A percentile compares a stretch with the other conserved stretches of the same genome.
These are phyloP conservation scores for Drosophila kepulauana DNA, from an alignment of 1,140 invertebrate species.

Conservation along the genomic window DNA sequence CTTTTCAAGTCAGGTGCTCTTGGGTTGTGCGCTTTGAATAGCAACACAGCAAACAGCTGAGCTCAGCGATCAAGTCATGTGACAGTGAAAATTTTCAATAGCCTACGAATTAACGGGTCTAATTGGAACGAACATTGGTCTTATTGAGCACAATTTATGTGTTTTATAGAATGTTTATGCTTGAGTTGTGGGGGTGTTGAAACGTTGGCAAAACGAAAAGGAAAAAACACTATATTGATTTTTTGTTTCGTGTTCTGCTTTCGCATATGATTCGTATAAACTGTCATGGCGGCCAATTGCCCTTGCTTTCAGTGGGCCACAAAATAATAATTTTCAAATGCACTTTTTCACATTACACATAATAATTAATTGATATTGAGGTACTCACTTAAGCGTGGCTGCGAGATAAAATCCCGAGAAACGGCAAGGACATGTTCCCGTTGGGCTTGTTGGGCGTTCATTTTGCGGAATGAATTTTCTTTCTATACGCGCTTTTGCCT, in stretches of 20 bases:
- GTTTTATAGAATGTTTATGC: conserved; percentile 1
- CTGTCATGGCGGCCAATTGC: conserved; percentile 71
- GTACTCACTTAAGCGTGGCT: conserved; percentile 98
- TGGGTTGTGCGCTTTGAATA: conserved; percentile 58
- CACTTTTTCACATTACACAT: conserved; percentile 18
- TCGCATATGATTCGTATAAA: conserved; percentile 65
- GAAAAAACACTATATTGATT: conserved; percentile 67
- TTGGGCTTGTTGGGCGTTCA: conserved; percentile 86
- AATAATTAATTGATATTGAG: conserved; percentile 7
- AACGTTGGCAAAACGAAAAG: conserved; percentile 1
- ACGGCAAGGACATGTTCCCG: conserved; percentile 96
- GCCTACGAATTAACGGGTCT: conserved; percentile 28
- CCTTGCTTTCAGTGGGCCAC: conserved; percentile 17
- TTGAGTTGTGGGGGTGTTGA: conserved; percentile 30
- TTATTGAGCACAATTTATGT: neutral
- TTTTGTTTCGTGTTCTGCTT: conserved; percentile 63
- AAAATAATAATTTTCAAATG: conserved; percentile 28
- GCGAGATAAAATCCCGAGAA: conserved; percentile 98
- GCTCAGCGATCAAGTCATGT: conserved; percentile 70
- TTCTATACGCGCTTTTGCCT: conserved; percentile 52
- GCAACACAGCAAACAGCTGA: conserved; percentile 75
- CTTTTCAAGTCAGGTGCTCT: conserved; percentile 73
- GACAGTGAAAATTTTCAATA: conserved; percentile 75
- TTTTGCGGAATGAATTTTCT: conserved; percentile 64
- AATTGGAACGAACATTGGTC: conserved; percentile 1